These are phyloP conservation scores for Glyptemys insculpta DNA, from an alignment of 2,797 vertebrate species.

Conservation along the genomic window DNA sequence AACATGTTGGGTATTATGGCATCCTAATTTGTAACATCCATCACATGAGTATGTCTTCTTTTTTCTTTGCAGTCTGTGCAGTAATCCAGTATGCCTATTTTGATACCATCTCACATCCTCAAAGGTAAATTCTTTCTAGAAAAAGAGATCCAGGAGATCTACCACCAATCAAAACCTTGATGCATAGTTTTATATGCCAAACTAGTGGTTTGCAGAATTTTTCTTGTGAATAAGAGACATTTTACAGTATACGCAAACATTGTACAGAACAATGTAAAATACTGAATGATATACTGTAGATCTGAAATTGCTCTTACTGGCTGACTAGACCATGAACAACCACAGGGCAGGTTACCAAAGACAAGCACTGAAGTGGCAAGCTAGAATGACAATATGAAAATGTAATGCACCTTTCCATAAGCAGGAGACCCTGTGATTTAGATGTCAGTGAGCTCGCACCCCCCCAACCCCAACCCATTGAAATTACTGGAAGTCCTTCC, in stretches of 20 bases:
- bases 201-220: neutral
- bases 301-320: neutral
- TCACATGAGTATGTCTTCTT: neutral
- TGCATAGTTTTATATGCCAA: neutral
- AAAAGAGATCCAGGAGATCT: no score
- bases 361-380: neutral
- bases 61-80: neutral
- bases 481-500: neutral
- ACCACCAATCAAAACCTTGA: neutral
- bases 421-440: neutral
- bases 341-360: neutral
- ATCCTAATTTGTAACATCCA: neutral
- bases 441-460: neutral
- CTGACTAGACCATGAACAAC: neutral
- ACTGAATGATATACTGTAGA: neutral
- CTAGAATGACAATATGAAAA: accelerated
- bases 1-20: neutral
- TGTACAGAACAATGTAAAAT: neutral
- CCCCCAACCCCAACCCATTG: neutral
- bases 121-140: neutral
- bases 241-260: neutral
- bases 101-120: neutral
- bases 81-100: neutral
- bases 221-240: neutral
- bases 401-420: neutral